Evolutionary conservation across 2,797 vertebrate species (phyloP), one percentile per base, ranked within the genome.

Genomic region (Florisuga fusca): DNA sequence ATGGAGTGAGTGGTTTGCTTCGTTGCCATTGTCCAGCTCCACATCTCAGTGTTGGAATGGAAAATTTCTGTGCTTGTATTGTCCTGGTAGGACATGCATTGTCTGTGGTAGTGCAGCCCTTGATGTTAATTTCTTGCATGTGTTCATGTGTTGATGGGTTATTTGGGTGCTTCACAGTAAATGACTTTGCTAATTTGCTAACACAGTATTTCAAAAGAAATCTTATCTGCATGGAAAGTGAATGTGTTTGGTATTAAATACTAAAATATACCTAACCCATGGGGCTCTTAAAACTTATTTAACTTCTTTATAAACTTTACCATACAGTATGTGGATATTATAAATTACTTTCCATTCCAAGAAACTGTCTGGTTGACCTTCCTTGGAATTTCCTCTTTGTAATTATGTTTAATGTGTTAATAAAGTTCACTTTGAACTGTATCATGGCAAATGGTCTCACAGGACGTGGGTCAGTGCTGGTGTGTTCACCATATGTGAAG

Each of bases 401-500:
- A 96, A 97, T 98, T 97, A 95, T 94, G 82, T 96, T 97, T 97
- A 97, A 97, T 97, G 97, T 97, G 96, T 97, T 97, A 97, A 97
- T 98, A 97, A 98, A 97, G 94, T 95, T 95, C 85, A 84, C 97
- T 97, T 98, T 98, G 97, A 97, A 97, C 97, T 97, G 59, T 92
- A 87, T 95, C 89, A 93, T 94, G 93, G 95, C 92, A 94, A 95
- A 96, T 94, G 94, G 96, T 96, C 97, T 98, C 96, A 64, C 2
- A 97, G 97, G 97, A 97, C 64, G 6, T 92, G 94, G 96, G 96
- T 97, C 95, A 96, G 90, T 66, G 93, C 91, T 89, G 82, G 96
- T 95, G 96, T 95, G 88, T 90, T 94, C 71, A 55, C 97, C 97
- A 97, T 97, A 97, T 97, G 97, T 97, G 95, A 93, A 93, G 74